phyloP scores from a whole-genome alignment of 2,113 vertebrate genomes.

The Rutilus rutilus region DNA sequence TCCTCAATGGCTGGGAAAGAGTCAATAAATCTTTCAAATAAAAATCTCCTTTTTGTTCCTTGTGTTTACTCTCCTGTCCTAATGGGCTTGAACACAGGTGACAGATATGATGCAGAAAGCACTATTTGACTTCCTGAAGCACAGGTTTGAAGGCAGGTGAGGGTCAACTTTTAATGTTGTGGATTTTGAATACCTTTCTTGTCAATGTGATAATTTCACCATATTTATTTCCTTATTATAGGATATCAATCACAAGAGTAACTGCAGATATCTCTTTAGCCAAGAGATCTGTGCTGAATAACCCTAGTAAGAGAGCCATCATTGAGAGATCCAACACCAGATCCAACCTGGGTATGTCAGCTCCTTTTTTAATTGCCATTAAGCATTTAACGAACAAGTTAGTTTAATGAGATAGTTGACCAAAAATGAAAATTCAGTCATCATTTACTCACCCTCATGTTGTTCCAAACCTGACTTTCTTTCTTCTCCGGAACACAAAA shows the following conservation, averaged over 20 bases:
- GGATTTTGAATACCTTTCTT: not conserved
- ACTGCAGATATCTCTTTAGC: conserved; percentile 99
- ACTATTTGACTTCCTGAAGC: conserved; percentile 99
- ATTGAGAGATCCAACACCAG: conserved; percentile 97
- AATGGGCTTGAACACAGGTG: conserved; percentile 80
- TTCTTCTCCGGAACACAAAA: not conserved
- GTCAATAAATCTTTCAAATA: conserved; percentile 59
- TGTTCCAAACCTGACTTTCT: no score
- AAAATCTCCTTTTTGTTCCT: conserved; percentile 46
- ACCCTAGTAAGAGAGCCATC: conserved; percentile 97
- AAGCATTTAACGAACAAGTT: not conserved
- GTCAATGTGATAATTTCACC: conserved; percentile 30
- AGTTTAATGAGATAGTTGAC: no score
- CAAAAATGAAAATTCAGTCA: no score
- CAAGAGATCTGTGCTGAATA: conserved; percentile 98
- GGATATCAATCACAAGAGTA: conserved; percentile 98
- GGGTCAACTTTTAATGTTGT: conserved; percentile 54
- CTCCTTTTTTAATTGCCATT: not conserved
- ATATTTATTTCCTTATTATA: conserved; percentile 70
- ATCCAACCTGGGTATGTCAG: conserved; percentile 90
- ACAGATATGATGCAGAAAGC: conserved; percentile 99
- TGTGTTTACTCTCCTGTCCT: conserved; percentile 24
- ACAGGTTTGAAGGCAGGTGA: conserved; percentile 99
- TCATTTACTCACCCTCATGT: no score
- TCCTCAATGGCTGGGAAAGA: no score